phyloP scores from a whole-genome alignment of 2,113 vertebrate genomes.

The Motacilla alba region DNA sequence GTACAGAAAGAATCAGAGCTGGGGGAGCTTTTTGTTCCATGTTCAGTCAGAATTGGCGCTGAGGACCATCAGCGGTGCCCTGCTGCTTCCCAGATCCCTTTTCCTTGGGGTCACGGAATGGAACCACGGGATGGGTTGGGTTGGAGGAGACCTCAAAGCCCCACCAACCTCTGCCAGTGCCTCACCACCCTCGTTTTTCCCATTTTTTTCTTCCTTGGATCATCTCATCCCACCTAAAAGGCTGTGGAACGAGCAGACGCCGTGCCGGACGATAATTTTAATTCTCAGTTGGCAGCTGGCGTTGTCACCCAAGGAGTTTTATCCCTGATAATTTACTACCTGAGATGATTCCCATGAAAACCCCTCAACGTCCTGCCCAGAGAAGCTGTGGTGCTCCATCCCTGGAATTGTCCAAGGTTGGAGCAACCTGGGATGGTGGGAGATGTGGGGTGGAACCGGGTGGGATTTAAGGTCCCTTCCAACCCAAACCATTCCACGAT shows the following conservation, averaged over 20 bases:
- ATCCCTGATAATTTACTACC: neutral
- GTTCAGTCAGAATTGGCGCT: accelerated
- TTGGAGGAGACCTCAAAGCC: neutral
- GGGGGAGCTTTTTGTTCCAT: neutral
- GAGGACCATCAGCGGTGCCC: accelerated
- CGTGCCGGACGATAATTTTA: accelerated
- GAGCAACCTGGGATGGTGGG: accelerated
- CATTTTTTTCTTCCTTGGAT: neutral
- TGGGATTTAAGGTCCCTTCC: accelerated
- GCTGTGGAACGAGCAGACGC: accelerated
- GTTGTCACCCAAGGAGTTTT: neutral
- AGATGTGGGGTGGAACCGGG: accelerated
- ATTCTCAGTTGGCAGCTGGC: accelerated
- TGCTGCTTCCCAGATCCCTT: neutral
- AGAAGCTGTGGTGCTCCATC: neutral
- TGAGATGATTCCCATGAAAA: neutral
- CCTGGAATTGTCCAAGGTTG: neutral
- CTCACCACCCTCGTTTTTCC: neutral
- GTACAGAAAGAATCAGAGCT: neutral
- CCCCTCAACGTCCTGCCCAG: accelerated
- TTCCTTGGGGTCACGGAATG: neutral
- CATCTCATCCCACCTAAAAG: neutral
- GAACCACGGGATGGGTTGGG: neutral
- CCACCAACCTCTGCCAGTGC: neutral
- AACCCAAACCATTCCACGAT: accelerated